phyloP scores from a whole-genome alignment of 2,888 invertebrate species.

The Cephus rjabovi region DNA sequence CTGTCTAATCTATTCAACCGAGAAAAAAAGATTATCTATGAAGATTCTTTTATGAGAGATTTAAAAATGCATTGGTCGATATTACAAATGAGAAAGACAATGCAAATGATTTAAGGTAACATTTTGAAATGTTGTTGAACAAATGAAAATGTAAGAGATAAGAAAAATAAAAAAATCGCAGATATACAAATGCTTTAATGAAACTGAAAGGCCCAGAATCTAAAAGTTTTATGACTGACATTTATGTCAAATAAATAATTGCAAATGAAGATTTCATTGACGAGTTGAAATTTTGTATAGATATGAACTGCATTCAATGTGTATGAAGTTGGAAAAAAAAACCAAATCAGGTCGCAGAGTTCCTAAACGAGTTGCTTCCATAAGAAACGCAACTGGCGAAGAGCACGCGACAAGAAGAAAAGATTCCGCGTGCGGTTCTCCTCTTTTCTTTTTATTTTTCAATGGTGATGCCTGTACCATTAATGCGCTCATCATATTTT shows the following conservation, averaged over 20 bases:
- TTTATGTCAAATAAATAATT: neutral
- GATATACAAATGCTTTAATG: neutral
- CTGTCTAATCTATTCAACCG: neutral
- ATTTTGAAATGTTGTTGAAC: neutral
- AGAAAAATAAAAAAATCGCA: neutral
- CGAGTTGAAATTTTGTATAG: neutral
- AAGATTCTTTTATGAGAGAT: neutral
- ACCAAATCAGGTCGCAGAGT: neutral
- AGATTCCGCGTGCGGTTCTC: neutral
- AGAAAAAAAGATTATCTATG: neutral
- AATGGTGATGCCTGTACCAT: neutral
- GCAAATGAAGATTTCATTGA: neutral
- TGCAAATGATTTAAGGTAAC: neutral
- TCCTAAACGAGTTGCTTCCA: neutral
- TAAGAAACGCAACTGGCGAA: neutral
- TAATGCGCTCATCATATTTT: neutral
- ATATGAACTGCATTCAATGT: neutral
- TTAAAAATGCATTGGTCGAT: neutral
- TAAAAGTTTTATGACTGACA: neutral
- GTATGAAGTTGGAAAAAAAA: neutral
- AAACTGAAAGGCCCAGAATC: neutral
- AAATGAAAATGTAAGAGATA: neutral
- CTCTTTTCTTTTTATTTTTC: neutral
- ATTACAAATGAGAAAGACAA: neutral
- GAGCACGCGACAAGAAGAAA: neutral